Evolutionary conservation across 2,797 vertebrate species (phyloP).

Genomic region (Etheostoma nigrum): DNA sequence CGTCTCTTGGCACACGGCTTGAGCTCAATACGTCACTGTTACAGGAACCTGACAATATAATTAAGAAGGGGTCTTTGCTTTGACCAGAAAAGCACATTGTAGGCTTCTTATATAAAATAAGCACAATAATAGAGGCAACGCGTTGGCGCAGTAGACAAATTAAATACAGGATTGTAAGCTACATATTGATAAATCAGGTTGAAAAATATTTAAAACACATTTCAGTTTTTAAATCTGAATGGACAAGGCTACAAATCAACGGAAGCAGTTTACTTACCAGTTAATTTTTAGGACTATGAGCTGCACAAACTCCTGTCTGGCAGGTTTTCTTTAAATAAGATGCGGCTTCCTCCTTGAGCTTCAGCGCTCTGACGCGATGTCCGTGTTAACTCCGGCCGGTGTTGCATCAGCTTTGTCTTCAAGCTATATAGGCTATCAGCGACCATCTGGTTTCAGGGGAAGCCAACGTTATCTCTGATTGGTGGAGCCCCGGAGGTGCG

Average conservation of each 20-base stretch:
- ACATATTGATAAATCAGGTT: rapidly evolving
- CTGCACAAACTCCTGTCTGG: slow-evolving; percentile 1
- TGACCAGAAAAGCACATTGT: neutral
- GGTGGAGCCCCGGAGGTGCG: slow-evolving; percentile 83
- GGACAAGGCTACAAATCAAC: neutral
- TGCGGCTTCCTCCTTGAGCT: slow-evolving; percentile 30
- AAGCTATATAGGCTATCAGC: slow-evolving; percentile 76
- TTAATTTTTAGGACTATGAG: neutral
- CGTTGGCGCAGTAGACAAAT: neutral
- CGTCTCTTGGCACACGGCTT: neutral
- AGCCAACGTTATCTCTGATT: slow-evolving; percentile 81
- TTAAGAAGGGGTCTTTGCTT: neutral
- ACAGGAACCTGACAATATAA: no score
- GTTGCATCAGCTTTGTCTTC: slow-evolving; percentile 85
- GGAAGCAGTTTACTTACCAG: slow-evolving; percentile 63
- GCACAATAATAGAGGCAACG: neutral
- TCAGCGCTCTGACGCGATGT: slow-evolving; percentile 25
- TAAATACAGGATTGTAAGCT: rapidly evolving
- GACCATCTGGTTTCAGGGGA: slow-evolving; percentile 65
- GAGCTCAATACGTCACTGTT: neutral
- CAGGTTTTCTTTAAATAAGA: neutral
- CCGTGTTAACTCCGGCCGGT: slow-evolving; percentile 58
- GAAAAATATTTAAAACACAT: neutral
- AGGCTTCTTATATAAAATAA: neutral
- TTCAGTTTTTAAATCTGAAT: neutral